These are phyloP conservation scores for Craterocephalus amniculus DNA, from an alignment of 2,797 vertebrate genomes.

Conservation along the genomic window DNA sequence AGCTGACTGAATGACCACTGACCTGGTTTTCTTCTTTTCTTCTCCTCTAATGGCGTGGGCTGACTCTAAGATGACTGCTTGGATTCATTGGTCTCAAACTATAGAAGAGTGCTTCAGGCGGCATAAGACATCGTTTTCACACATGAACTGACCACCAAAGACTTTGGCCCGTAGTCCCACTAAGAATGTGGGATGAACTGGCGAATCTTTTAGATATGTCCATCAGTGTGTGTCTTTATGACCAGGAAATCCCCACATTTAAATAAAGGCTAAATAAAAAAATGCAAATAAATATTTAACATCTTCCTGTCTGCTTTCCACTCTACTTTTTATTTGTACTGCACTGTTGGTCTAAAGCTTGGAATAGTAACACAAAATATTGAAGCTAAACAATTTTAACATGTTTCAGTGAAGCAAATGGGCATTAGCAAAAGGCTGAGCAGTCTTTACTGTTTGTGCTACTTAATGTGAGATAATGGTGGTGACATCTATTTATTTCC, in stretches of 20 bases:
- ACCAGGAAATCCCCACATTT: not conserved
- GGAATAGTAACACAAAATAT: not conserved
- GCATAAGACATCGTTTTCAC: not conserved
- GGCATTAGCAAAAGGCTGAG: not conserved
- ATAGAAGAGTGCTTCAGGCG: not conserved
- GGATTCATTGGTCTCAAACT: not conserved
- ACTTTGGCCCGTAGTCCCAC: not conserved
- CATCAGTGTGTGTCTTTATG: too few species aligned
- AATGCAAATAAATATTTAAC: conserved; percentile 10
- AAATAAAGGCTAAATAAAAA: conserved; percentile 30
- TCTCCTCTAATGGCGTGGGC: too few species aligned
- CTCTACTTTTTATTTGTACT: conserved; percentile 20
- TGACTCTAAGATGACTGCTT: not conserved
- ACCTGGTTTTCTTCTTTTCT: not conserved
- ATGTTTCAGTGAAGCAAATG: not conserved
- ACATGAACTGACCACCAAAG: not conserved
- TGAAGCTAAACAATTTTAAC: not conserved
- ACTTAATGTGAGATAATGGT: not conserved
- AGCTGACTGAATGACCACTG: not conserved
- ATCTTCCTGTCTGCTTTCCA: conserved; percentile 27
- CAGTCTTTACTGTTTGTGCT: not conserved
- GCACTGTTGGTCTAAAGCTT: conserved; percentile 16
- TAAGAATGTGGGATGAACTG: too few species aligned
- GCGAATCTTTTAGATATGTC: too few species aligned
- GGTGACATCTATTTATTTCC: not conserved